These are phyloP conservation scores for Spheniscus humboldti DNA, from an alignment of 2,797 vertebrate species.

Conservation along the genomic window DNA sequence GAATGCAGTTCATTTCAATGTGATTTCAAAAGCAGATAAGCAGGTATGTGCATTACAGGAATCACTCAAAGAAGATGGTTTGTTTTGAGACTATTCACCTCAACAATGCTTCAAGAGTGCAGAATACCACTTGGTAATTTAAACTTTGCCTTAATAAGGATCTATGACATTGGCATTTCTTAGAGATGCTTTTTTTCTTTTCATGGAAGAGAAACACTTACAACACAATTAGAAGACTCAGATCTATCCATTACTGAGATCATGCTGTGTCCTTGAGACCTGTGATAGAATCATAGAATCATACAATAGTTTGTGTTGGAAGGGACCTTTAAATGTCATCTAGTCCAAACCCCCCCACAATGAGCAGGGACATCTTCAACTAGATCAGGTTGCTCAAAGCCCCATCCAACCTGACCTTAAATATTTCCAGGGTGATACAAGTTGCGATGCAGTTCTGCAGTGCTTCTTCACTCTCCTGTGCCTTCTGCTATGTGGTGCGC, in stretches of 20 bases:
- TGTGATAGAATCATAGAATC: neutral
- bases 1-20: neutral
- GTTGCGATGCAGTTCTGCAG: neutral
- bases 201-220: neutral
- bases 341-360: neutral
- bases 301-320: neutral
- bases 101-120: neutral
- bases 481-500: neutral
- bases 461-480: neutral
- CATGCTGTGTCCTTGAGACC: neutral
- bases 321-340: neutral
- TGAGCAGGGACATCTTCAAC: neutral
- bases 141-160: neutral
- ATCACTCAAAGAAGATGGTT: neutral
- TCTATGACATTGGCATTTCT: neutral
- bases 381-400: neutral
- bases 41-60: neutral
- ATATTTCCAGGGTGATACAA: neutral
- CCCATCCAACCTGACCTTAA: neutral
- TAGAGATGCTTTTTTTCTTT: neutral
- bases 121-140: neutral
- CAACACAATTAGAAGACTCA: neutral
- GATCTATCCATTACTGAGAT: neutral
- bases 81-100: neutral
- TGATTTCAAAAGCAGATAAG: conserved; percentile 2